Conservation (phyloP, 2,888 invertebrate species). For the Phyllotreta striolata region DNA sequence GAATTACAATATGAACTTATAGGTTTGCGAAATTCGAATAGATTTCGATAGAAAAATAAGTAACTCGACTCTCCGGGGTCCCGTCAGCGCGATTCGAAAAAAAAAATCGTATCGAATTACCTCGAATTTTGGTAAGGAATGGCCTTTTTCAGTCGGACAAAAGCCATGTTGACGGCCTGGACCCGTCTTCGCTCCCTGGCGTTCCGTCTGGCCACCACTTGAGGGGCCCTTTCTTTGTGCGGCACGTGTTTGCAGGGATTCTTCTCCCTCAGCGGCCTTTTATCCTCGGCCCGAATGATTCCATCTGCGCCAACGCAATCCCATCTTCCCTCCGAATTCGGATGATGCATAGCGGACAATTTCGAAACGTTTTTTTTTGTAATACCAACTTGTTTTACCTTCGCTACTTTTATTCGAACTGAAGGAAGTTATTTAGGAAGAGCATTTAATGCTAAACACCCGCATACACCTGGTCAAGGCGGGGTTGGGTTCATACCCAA, state of each 20-base stretch:
- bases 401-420: constrained; percentile 38
- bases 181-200: constrained; percentile 70
- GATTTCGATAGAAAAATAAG: constrained; percentile 3
- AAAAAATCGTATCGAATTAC: constrained; percentile 47
- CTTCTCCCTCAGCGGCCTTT: constrained; percentile 39
- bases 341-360: too few species aligned
- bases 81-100: not conserved
- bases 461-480: constrained; percentile 61
- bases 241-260: constrained; percentile 55
- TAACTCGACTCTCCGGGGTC: constrained; percentile 27
- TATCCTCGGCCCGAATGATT: not conserved
- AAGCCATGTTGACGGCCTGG: constrained; percentile 71
- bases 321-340: too few species aligned
- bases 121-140: constrained; percentile 66
- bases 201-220: constrained; percentile 67
- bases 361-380: not conserved
- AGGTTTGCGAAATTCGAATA: not conserved
- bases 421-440: constrained; percentile 38
- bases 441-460: constrained; percentile 49
- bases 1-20: too few species aligned
- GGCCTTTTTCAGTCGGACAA: constrained; percentile 66
- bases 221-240: constrained; percentile 65
- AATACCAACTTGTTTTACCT: constrained; percentile 12
- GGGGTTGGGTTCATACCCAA: constrained; percentile 47
- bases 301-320: too few species aligned